A percentile compares a stretch with the other conserved stretches of the same genome.
These are phyloP conservation scores for Eupithecia tripunctaria DNA, from an alignment of 2,888 invertebrate genomes.

Conservation along the genomic window DNA sequence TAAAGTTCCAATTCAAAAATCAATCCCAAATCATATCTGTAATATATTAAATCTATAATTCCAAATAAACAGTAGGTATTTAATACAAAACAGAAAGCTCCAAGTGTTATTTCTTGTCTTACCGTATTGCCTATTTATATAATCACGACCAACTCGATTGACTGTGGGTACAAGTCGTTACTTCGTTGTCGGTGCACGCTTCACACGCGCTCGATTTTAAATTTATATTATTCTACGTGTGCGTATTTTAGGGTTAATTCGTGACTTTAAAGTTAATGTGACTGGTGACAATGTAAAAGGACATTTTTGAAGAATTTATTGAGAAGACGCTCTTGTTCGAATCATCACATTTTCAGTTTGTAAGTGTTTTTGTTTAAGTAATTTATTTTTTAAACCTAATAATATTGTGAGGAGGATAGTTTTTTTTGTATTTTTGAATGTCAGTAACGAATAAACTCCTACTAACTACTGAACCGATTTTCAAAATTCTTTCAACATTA, in stretches of 20 bases:
- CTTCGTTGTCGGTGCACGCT: conserved; percentile 59
- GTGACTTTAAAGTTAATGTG: conserved; percentile 32
- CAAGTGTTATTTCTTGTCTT: conserved; percentile 40
- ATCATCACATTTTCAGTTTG: conserved; percentile 43
- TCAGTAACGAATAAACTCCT: too few species aligned
- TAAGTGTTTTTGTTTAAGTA: conserved; percentile 39
- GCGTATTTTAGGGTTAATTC: conserved; percentile 46
- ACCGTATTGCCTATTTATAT: conserved; percentile 66
- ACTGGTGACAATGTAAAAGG: conserved; percentile 52
- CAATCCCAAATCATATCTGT: too few species aligned
- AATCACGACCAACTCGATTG: conserved; percentile 61
- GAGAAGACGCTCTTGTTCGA: conserved; percentile 39
- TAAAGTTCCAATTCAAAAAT: too few species aligned
- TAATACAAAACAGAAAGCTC: conserved; percentile 34
- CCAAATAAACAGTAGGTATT: too few species aligned
- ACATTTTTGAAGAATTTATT: conserved; percentile 42
- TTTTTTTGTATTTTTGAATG: too few species aligned
- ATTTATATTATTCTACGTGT: conserved; percentile 27
- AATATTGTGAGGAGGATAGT: too few species aligned
- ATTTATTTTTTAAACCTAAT: neutral
- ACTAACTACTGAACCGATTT: too few species aligned
- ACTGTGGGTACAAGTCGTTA: conserved; percentile 65
- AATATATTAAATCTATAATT: too few species aligned
- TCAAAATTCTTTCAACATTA: too few species aligned
- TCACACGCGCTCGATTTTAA: conserved; percentile 34